These are phyloP conservation scores for Periplaneta americana DNA, from an alignment of 1,140 invertebrate species.

Conservation along the genomic window DNA sequence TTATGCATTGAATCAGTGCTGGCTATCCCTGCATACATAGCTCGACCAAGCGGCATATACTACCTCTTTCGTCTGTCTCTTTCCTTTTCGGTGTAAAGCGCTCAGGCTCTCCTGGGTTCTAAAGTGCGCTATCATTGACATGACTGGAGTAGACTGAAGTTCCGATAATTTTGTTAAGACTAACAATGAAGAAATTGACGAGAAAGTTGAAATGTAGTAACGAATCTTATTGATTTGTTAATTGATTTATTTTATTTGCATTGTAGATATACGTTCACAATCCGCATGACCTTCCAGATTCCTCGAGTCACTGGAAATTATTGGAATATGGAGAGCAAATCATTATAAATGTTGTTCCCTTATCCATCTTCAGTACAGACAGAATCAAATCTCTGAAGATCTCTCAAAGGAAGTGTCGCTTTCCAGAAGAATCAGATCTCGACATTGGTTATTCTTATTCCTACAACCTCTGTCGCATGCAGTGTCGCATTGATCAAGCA, in stretches of 20 bases:
- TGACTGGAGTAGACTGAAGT: too few relatives aligned
- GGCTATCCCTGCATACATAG: too few relatives aligned
- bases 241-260: background rate
- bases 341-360: constrained; percentile 34
- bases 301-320: constrained; percentile 39
- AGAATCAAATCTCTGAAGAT: constrained; percentile 40
- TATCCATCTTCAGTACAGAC: constrained; percentile 37
- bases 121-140: too few relatives aligned
- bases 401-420: constrained; percentile 55
- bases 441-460: constrained; percentile 54
- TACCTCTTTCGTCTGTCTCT: too few relatives aligned
- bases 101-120: too few relatives aligned
- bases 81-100: too few relatives aligned
- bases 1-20: too few relatives aligned
- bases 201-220: too few relatives aligned
- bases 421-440: constrained; percentile 53
- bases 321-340: background rate
- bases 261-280: constrained; percentile 49
- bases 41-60: too few relatives aligned
- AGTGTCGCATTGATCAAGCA: constrained; percentile 53
- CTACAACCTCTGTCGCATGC: constrained; percentile 57
- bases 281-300: constrained; percentile 49
- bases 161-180: too few relatives aligned
- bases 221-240: too few relatives aligned
- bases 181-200: too few relatives aligned